Evolutionary conservation across 2,797 vertebrate genomes (phyloP).

Genomic region (Hirundo rustica): DNA sequence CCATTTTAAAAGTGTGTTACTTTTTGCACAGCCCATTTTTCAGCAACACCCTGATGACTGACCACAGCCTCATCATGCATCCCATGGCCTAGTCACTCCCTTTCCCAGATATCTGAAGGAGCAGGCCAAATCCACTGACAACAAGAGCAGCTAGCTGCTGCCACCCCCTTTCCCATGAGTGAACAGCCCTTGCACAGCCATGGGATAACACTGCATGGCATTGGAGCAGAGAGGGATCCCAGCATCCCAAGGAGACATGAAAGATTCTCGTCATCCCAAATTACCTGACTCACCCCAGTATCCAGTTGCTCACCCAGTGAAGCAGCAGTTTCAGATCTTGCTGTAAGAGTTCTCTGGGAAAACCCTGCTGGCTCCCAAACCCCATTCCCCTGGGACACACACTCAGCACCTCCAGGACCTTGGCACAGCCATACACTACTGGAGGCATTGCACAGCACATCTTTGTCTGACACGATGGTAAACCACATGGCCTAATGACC

Average conservation of each 20-base stretch:
- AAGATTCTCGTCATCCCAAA: background rate
- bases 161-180: background rate
- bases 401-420: background rate
- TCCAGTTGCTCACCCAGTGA: background rate
- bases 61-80: background rate
- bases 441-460: background rate
- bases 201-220: rapidly evolving
- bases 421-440: rapidly evolving
- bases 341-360: background rate
- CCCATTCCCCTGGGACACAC: background rate
- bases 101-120: background rate
- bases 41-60: background rate
- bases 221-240: background rate
- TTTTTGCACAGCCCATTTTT: background rate
- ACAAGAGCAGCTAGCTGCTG: background rate
- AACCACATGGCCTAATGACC: background rate
- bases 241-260: background rate
- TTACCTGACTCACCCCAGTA: background rate
- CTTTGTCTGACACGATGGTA: background rate
- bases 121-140: background rate
- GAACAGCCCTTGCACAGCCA: background rate
- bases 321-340: background rate
- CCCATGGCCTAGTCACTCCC: background rate
- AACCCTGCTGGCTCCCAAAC: background rate
- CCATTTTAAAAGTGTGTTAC: background rate